Evolutionary conservation across 1,140 invertebrate species (phyloP), one percentile per base, ranked within the genome.

Genomic region (Monochamus saltuarius): DNA sequence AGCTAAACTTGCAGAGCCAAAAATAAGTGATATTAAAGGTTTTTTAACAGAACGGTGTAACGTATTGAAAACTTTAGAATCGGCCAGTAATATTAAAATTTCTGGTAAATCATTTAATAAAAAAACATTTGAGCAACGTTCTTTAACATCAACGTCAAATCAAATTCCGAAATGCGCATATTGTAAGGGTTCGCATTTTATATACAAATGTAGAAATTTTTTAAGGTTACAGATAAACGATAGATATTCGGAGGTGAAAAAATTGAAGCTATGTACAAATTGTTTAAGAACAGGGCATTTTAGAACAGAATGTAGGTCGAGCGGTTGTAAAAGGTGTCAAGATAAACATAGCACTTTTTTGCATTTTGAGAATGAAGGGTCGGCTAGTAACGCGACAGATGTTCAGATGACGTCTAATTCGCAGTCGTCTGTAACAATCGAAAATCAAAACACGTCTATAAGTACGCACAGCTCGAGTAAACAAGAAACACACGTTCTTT

Each of bases 181-280:
- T 59, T 64, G 58, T 36, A 55, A 56, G n/a, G 55, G 47, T 36
- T 10, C n/a, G 8, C 62, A 64, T 45, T 19, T n/a, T 7, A 55
- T 60, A 37, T 45, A 60, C 43, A 38, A 55, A 7, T 64, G 62
- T 14, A 16, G 45, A 19, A 19, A 51, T n/a, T 52, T 64, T 29
- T 14, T 36, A 45, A 39, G 43, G 29, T 22, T 59, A 17, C 38
- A 56, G 14, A 29, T 45, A 42, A 39, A 37, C 13, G n/a, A 37
- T 22, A 3, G 55, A 13, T 50, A 17, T 11, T 17, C 8, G 11
- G 47, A 58, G 34, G 36, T 47, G 13, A 58, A 51, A 50, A 58
- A 47, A 39, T 17, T 42, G 11, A 58, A 51, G 19, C 14, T 58
- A 14, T 58, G 56, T 50, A 39, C 39, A 2, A 58, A 58, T 19